Base-by-base conservation (phyloP, 2,797 vertebrate species). In the Enteromius viviparus region DNA sequence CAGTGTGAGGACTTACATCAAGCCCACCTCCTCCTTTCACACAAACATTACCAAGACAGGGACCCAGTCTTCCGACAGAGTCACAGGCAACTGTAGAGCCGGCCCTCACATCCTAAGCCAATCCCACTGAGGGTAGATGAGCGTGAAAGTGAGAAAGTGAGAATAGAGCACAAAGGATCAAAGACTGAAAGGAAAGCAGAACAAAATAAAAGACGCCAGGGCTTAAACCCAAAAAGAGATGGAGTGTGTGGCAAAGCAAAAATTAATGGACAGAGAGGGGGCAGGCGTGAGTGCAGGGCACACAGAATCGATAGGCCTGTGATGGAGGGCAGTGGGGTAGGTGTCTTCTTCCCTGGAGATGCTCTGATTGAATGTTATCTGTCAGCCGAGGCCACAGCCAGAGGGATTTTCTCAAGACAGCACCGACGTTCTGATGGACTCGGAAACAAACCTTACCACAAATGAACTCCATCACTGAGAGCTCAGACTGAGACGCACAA, bases 401-500 rank as follows among this genome's bases (percentile, higher is more conserved):
- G 74, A 75, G 68, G 51, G 70, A 86, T 80, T 87, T 86, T 88
- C 80, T 82, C 80, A 12, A 60, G 42, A 81, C 34, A 11, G 49
- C 82, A 62, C 87, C 60, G 85, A 87, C 84, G 79, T 84, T 88
- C 76, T 81, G 88, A 88, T 86, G 85, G 80, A 82, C 83, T 85
- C 66, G 0, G 70, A 70, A 68, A 72, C 37, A 79, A 87, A 87
- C 64, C 55, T 29, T 45, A 62, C 0, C 3, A 86, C 60, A 75
- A 80, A 78, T 77, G 40, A 42, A 79, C 62, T 14, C 21, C 8
- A 74, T 42, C 1, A 40, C 15, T 23, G 53, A 82, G 64, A 64
- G 15, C 34, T 47, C 70, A 37, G 11, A 29, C 21, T 49, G 2
- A 26, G 45, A 60, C 0, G 17, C n/a, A 23, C 23, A 21, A 37